These are phyloP conservation scores for Sylvilagus bachmani DNA, from an alignment of 2,113 vertebrate species.

Conservation along the genomic window DNA sequence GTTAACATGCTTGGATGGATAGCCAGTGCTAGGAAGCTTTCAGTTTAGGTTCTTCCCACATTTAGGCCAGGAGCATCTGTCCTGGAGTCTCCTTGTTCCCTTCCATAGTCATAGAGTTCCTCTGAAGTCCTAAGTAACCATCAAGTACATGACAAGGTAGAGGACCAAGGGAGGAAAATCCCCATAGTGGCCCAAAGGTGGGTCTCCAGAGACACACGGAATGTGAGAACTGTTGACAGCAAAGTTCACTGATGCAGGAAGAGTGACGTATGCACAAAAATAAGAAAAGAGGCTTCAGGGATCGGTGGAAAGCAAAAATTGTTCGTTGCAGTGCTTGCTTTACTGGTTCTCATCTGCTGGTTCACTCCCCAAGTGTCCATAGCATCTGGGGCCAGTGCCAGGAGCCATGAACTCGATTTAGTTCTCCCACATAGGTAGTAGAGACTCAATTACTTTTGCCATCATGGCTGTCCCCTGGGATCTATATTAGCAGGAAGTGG, in stretches of 20 bases:
- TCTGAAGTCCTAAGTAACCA: not conserved
- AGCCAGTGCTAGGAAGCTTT: not conserved
- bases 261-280: not conserved
- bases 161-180: not conserved
- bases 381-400: too few relatives aligned
- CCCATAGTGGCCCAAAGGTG: not conserved
- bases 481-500: too few relatives aligned
- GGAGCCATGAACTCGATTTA: too few relatives aligned
- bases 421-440: too few relatives aligned
- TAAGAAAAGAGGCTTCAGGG: not conserved
- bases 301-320: not conserved
- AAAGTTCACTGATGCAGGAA: not conserved
- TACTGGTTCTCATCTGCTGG: too few relatives aligned
- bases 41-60: not conserved
- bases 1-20: not conserved
- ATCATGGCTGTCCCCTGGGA: too few relatives aligned
- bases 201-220: not conserved
- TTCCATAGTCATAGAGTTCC: not conserved
- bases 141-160: not conserved
- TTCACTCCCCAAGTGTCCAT: too few relatives aligned
- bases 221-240: not conserved
- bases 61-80: not conserved
- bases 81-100: not conserved
- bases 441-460: too few relatives aligned
- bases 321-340: too few relatives aligned